Evolutionary conservation across 2,113 vertebrate species (phyloP).

Genomic region (Arenaria interpres): DNA sequence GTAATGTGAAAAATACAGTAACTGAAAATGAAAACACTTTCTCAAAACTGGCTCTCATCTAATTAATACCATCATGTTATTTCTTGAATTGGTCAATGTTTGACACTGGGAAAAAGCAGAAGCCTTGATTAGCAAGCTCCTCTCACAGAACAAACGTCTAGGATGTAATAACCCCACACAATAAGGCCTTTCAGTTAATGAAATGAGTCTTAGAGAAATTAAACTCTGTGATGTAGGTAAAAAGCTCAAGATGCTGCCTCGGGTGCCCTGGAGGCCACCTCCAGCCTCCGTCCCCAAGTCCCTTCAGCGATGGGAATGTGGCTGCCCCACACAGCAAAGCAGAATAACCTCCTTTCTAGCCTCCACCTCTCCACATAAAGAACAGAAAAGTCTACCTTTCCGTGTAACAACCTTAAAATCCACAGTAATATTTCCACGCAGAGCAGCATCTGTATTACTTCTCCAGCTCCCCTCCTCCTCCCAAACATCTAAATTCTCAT

Average conservation of each 20-base stretch:
- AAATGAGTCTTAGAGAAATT: not conserved
- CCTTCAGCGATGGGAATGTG: not conserved
- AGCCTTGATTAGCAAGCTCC: not conserved
- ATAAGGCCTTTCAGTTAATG: not conserved
- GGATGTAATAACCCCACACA: not conserved
- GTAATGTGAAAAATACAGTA: constrained; percentile 2
- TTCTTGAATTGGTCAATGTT: not conserved
- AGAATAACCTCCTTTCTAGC: not conserved
- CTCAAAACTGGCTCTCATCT: not conserved
- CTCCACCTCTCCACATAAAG: not conserved
- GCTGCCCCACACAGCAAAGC: not conserved
- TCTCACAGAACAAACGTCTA: not conserved
- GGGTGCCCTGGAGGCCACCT: not conserved
- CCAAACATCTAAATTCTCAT: not conserved
- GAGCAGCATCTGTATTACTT: not conserved
- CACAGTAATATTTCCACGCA: not conserved
- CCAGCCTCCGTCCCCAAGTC: not conserved
- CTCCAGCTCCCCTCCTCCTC: not conserved
- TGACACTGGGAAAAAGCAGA: not conserved
- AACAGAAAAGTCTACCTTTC: not conserved
- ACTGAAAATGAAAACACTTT: not conserved
- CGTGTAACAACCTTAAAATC: not conserved
- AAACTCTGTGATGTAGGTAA: not conserved
- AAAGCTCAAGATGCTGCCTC: not conserved
- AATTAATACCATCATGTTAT: not conserved